A percentile compares a stretch with the other conserved stretches of the same genome.
phyloP scores from a whole-genome alignment of 2,113 vertebrate species.

The Charadrius vociferus region DNA sequence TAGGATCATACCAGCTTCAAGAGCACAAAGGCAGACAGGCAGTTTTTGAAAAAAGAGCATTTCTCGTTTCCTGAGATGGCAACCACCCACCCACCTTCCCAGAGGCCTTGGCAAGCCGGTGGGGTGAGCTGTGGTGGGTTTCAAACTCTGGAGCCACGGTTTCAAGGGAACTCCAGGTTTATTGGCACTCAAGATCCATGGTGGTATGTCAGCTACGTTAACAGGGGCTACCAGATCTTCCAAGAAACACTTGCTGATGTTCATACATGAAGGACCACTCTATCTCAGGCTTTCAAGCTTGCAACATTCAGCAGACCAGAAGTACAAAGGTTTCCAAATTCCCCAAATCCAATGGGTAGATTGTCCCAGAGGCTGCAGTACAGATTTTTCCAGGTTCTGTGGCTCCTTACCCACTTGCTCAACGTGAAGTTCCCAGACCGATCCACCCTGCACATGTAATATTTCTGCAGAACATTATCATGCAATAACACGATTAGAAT shows the following conservation, averaged over 20 bases:
- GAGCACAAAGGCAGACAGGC: not conserved
- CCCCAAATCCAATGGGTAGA: not conserved
- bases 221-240: not conserved
- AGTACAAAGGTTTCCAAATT: not conserved
- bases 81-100: not conserved
- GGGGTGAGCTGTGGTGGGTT: not conserved
- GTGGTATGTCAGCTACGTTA: not conserved
- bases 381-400: not conserved
- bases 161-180: not conserved
- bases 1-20: not conserved
- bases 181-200: not conserved
- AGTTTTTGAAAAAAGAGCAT: not conserved
- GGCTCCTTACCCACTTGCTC: not conserved
- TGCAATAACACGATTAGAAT: conserved; percentile 11
- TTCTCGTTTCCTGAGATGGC: not conserved
- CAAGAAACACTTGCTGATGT: not conserved
- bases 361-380: not conserved
- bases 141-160: not conserved
- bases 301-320: not conserved
- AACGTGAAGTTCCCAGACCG: not conserved
- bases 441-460: not conserved
- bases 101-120: not conserved
- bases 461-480: conserved; percentile 8
- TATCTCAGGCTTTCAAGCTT: not conserved
- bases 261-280: not conserved